Conservation (phyloP, 2,113 vertebrate species). For the Meles meles region DNA sequence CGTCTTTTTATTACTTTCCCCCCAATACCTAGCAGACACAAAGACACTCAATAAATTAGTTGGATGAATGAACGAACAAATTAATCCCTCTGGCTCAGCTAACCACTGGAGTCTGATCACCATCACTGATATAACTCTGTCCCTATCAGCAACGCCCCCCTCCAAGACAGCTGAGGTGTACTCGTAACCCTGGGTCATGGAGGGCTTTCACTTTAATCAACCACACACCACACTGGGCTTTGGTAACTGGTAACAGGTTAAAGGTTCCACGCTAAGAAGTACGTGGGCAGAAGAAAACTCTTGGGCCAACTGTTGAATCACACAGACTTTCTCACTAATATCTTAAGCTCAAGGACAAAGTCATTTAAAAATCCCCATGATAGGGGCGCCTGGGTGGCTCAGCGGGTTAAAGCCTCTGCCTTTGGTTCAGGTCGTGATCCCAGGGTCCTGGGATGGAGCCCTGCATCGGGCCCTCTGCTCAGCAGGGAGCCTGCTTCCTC, state of each 20-base stretch:
- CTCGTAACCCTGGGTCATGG: background rate
- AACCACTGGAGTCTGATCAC: background rate
- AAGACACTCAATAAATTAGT: background rate
- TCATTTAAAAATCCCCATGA: slow-evolving; percentile 12
- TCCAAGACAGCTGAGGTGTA: background rate
- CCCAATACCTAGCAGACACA: background rate
- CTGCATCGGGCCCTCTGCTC: too few species aligned
- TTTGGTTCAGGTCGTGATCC: too few species aligned
- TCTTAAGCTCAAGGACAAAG: background rate
- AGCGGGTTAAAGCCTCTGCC: too few species aligned
- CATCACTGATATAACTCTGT: background rate
- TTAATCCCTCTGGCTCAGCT: background rate
- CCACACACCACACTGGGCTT: background rate
- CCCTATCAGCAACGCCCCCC: background rate
- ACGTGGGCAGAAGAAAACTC: background rate
- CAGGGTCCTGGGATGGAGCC: too few species aligned
- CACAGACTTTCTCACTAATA: background rate
- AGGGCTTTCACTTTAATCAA: background rate
- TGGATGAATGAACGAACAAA: slow-evolving; percentile 16
- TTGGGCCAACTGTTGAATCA: background rate
- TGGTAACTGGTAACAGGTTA: background rate
- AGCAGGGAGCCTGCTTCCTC: too few species aligned
- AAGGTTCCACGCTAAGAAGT: background rate
- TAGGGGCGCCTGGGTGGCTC: too few species aligned
- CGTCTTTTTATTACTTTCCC: background rate